Percentiles rank a stretch among this genome's conserved stretches.
phyloP scores from a whole-genome alignment of 2,797 vertebrate species.

The Echiichthys vipera region DNA sequence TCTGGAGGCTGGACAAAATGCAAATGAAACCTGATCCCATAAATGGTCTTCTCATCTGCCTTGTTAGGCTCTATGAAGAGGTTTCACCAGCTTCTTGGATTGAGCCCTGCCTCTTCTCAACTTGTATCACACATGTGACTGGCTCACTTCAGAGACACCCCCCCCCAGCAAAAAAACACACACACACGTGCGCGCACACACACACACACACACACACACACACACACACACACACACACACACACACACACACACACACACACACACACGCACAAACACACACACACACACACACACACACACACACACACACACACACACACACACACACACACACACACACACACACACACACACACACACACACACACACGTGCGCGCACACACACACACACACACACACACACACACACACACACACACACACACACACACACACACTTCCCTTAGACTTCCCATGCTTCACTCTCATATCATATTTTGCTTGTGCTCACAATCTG shows the following conservation, averaged over 20 bases:
- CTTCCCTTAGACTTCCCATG: constrained; percentile 50
- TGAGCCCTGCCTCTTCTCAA: constrained; percentile 68
- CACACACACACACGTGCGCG: constrained; percentile 13
- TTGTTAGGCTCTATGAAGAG: constrained; percentile 81
- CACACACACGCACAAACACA: constrained; percentile 5
- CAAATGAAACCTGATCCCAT: constrained; percentile 86
- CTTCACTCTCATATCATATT: constrained; percentile 59
- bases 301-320: constrained; percentile 18
- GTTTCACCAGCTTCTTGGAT: constrained; percentile 62
- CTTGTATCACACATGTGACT: constrained; percentile 75
- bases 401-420: constrained; percentile 21
- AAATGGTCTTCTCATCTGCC: constrained; percentile 85
- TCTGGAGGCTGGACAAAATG: constrained; percentile 82
- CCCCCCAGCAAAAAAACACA: constrained; percentile 8
- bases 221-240: constrained; percentile 23
- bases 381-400: constrained; percentile 23
- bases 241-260: background rate
- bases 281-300: constrained; percentile 9
- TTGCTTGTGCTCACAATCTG: constrained; percentile 62
- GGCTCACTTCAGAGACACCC: constrained; percentile 72
- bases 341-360: constrained; percentile 1
- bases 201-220: constrained; percentile 20
- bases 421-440: background rate
- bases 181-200: constrained; percentile 19
- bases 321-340: constrained; percentile 25